phyloP scores from a whole-genome alignment of 1,140 invertebrate genomes.

The Drosophila truncata region DNA sequence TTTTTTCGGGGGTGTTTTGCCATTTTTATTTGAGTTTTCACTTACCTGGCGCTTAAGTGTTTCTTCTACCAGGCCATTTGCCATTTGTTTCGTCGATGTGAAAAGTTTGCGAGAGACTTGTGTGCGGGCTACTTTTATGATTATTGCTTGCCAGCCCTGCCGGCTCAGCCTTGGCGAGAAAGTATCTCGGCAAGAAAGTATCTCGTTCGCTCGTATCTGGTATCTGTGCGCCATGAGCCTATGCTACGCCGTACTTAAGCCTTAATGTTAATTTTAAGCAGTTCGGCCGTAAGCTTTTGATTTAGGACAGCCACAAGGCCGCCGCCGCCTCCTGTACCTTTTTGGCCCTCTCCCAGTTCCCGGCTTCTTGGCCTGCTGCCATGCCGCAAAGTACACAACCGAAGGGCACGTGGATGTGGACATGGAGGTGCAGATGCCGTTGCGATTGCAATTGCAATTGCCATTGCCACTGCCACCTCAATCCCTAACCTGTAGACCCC shows the following conservation, averaged over 20 bases:
- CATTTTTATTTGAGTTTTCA: conserved; percentile 78
- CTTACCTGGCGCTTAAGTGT: conserved; percentile 75
- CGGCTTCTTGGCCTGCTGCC: conserved; percentile 38
- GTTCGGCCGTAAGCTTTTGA: conserved; percentile 60
- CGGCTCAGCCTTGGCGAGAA: conserved; percentile 42
- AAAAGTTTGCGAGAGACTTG: conserved; percentile 59
- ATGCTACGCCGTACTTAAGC: conserved; percentile 44
- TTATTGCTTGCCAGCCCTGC: conserved; percentile 61
- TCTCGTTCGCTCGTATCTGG: conserved; percentile 20
- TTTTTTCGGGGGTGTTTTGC: conserved; percentile 32
- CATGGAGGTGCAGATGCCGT: conserved; percentile 21
- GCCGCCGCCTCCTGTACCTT: conserved; percentile 2
- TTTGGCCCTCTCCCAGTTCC: not conserved
- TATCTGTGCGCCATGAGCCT: conserved; percentile 32
- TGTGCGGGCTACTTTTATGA: conserved; percentile 73
- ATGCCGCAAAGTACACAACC: conserved; percentile 22
- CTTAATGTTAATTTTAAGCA: conserved; percentile 73
- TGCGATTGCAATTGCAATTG: conserved; percentile 20
- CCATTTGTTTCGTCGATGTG: conserved; percentile 71
- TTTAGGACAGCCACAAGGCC: conserved; percentile 55
- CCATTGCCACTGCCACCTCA: conserved; percentile 13
- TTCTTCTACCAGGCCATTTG: conserved; percentile 67
- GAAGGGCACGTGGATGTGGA: conserved; percentile 9
- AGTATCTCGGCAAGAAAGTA: conserved; percentile 43
- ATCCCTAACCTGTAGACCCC: not conserved